Percentiles rank a stretch among this genome's conserved stretches.
These are phyloP conservation scores for Sialia sialis DNA, from an alignment of 2,113 vertebrate genomes.

Conservation along the genomic window DNA sequence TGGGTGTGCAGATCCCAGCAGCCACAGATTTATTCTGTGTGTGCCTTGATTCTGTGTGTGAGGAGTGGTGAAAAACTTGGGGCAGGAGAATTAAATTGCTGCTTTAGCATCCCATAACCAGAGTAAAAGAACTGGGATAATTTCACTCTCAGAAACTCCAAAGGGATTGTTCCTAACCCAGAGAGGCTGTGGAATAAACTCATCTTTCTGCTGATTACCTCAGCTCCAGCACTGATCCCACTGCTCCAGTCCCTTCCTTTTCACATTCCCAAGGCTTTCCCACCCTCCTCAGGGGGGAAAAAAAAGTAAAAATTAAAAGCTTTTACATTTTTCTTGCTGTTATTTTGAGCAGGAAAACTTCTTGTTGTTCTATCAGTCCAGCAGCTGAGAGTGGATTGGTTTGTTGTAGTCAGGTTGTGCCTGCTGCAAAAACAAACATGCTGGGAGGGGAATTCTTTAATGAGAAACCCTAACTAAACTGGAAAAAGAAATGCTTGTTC, in stretches of 20 bases:
- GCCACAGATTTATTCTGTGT: background rate
- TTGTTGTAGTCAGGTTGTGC: background rate
- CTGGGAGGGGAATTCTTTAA: background rate
- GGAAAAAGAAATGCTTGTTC: background rate
- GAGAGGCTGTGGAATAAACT: background rate
- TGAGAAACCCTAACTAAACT: background rate
- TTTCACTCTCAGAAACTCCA: background rate
- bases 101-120: background rate
- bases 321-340: background rate
- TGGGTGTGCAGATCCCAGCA: background rate
- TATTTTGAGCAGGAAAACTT: background rate
- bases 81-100: background rate
- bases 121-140: background rate
- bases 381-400: background rate
- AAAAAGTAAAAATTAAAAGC: background rate
- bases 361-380: background rate
- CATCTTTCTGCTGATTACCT: background rate
- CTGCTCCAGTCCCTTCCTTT: background rate
- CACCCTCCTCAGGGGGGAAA: background rate
- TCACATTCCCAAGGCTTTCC: background rate
- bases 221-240: background rate
- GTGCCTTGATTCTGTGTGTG: rapidly evolving
- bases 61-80: background rate
- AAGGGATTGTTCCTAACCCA: background rate
- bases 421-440: background rate